Evolutionary conservation across 1,140 invertebrate species (phyloP), one percentile per base, ranked within the genome.

Genomic region (Physella acuta): DNA sequence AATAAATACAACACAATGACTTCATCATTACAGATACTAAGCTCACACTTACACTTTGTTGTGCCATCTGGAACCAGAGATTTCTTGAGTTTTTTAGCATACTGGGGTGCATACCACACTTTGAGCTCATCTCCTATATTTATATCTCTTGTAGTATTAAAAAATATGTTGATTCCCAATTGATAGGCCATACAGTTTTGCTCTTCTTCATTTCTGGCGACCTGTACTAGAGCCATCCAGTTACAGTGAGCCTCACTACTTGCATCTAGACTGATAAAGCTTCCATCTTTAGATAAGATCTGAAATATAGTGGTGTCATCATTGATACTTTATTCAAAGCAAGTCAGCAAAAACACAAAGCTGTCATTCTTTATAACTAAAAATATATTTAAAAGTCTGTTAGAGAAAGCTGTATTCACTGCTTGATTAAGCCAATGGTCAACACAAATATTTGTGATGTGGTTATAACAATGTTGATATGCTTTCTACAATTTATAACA

Each of bases 131-230:
- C 76, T 8, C 76, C 75, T 0, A 66, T 37, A 3, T 51, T 11
- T 0, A 84, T 75, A 26, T 76, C 75, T 4, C 73, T 63, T 8
- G 76, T 82, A 8, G 79, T 80, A 68, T 72, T 81, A 73, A 81
- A 84, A 75, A 74, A 83, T 51, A 84, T 78, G 61, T 82, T 82
- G 30, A 73, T 71, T 24, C 77, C 78, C 39, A 83, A 69, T 61
- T 82, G 81, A 70, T 83, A 81, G 0, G 81, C 82, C 60, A 84
- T 84, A 55, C 76, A 78, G 70, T 84, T 84, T 70, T 83, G 79
- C 26, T 80, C 73, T 26, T 71, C 72, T 24, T 53, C 56, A 0
- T 59, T 70, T 0, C 30, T 30, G 2, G 83, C 83, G 16, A 78
- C 73, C 51, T 73, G 76, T 0, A 84, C 76, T 63, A 84, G 71